Evolutionary conservation across 2,113 vertebrate genomes (phyloP).

Genomic region (Labrus mixtus): DNA sequence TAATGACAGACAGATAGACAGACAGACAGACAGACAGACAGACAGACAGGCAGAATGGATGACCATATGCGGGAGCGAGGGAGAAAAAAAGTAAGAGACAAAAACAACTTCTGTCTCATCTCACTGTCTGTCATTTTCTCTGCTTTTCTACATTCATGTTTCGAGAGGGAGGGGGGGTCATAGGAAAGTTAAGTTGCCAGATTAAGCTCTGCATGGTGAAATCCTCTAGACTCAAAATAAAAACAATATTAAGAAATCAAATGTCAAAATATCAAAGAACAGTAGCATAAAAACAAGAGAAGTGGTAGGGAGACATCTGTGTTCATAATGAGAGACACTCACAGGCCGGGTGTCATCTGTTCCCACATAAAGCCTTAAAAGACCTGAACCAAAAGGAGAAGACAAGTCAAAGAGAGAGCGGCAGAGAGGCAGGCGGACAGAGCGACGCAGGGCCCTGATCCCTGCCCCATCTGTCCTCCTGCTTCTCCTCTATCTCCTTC

Average conservation of each 20-base stretch:
- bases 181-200: conserved; percentile 66
- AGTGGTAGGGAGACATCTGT: conserved; percentile 46
- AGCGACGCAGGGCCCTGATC: conserved; percentile 69
- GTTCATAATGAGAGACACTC: conserved; percentile 42
- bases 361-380: conserved; percentile 47
- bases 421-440: conserved; percentile 58
- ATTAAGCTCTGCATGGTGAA: conserved; percentile 42
- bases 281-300: neutral
- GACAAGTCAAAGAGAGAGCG: conserved; percentile 50
- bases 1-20: conserved; percentile 84
- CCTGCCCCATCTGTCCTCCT: conserved; percentile 78
- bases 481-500: conserved; percentile 58
- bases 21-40: conserved; percentile 77
- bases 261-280: neutral
- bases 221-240: conserved; percentile 27
- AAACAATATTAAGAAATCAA: neutral
- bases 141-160: conserved; percentile 61
- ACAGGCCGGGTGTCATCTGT: conserved; percentile 52
- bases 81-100: conserved; percentile 70
- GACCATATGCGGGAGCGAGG: conserved; percentile 77
- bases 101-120: conserved; percentile 81
- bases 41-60: conserved; percentile 69
- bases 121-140: conserved; percentile 73
- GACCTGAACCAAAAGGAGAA: conserved; percentile 51
- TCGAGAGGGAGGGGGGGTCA: conserved; percentile 28